Evolutionary conservation across 2,888 invertebrate species (phyloP), one percentile per base, ranked within the genome.

Genomic region (Argyresthia albistria): DNA sequence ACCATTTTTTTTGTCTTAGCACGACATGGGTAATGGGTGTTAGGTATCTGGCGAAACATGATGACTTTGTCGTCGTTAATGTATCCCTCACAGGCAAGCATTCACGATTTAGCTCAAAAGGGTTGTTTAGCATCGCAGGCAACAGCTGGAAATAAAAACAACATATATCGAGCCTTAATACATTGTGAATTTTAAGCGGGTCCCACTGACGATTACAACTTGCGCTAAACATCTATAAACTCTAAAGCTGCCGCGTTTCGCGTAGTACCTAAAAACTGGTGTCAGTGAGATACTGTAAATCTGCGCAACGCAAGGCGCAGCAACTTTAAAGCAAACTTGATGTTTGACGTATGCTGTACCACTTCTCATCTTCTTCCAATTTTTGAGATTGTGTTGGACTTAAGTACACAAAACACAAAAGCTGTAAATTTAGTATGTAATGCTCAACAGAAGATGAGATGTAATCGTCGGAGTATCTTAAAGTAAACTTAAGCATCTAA

Each of bases 121-220:
- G 86, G 80, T 77, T 86, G 78, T 82, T 80, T 86, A 86, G 86
- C 86, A 84, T 86, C 82, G 83, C 87, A 86, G 88, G 86, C 87
- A 84, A 83, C 83, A 78, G 84, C 88, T 88, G 88, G 82, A 86
- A 88, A 87, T 87, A 87, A 88, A 86, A 87, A 87, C 84, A 87
- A 86, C 84, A 87, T 82, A 87, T 80, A 86, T 83, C 84, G 86
- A 82, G 86, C 84, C 86, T 84, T 83, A 82, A 74, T 83, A 83
- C 78, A 80, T 70, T 76, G 70, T 73, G 76, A 70, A 63, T 70
- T 77, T 75, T 75, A 25, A 25, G 25, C 25, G 25, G 25, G 2
- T 25, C 25, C 25, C 25, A 25, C 25, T 25, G 25, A 25, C 25
- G 25, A 25, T 25, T 25, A 25, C 25, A 25, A 6, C 25, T 25